A percentile compares a stretch with the other conserved stretches of the same genome.
Conservation (phyloP, 92 coral and sea anemone genomes). For the Palythoa heliodiscus region DNA sequence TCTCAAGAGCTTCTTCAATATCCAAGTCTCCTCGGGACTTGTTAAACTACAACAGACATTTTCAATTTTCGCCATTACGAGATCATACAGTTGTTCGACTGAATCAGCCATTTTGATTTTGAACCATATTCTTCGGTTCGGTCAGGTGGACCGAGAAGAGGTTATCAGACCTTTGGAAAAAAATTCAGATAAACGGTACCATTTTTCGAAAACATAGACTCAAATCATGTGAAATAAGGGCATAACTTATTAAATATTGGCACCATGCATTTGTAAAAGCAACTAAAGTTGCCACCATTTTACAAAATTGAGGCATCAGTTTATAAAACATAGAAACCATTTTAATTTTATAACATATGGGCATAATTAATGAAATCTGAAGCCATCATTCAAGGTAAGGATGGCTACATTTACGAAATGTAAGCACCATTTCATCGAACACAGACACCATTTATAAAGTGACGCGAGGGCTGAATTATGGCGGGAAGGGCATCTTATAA, state of each 20-base stretch:
- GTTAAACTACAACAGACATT: conserved; percentile 30
- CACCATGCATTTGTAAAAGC: conserved; percentile 2
- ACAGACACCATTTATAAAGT: too few relatives aligned
- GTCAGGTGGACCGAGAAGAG: neutral
- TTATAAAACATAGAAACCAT: too few relatives aligned
- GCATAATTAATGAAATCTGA: too few relatives aligned
- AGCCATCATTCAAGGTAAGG: too few relatives aligned
- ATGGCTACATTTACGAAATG: too few relatives aligned
- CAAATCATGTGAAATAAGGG: conserved; percentile 17
- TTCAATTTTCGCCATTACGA: conserved; percentile 17
- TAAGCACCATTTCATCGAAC: too few relatives aligned
- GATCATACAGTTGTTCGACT: conserved; percentile 8
- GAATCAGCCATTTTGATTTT: conserved; percentile 22
- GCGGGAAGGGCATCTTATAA: too few relatives aligned
- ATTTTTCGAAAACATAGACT: conserved; percentile 9
- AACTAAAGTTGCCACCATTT: conserved; percentile 13
- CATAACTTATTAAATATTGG: conserved; percentile 6
- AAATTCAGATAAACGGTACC: conserved; percentile 24
- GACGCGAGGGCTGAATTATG: too few relatives aligned
- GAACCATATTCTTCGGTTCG: neutral
- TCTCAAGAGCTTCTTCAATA: conserved; percentile 36
- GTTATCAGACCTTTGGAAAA: conserved; percentile 26
- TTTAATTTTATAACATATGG: too few relatives aligned
- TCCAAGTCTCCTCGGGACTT: conserved; percentile 28
- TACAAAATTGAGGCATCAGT: too few relatives aligned